These are phyloP conservation scores for Sparus aurata DNA, from an alignment of 2,797 vertebrate species.

Conservation along the genomic window DNA sequence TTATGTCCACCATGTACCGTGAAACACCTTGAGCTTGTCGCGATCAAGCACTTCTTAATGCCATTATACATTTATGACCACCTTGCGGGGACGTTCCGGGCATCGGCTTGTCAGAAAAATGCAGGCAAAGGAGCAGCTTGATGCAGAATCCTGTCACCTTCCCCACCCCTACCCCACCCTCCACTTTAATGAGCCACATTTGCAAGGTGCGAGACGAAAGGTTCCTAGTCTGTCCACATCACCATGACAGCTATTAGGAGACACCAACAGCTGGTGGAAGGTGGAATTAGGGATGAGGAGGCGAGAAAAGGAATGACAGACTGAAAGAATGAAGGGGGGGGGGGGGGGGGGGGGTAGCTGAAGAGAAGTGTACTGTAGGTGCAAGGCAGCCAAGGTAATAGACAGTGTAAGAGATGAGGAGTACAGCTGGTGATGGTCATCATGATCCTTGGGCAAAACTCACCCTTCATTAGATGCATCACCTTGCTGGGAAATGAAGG, in stretches of 20 bases:
- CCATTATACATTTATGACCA: constrained; percentile 77
- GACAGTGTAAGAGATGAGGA: constrained; percentile 43
- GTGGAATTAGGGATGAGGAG: constrained; percentile 64
- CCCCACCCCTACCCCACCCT: constrained; percentile 56
- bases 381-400: constrained; percentile 15
- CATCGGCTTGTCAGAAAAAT: constrained; percentile 68
- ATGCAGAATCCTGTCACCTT: constrained; percentile 63
- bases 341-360: not conserved
- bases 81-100: constrained; percentile 67
- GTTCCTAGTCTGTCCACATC: constrained; percentile 66
- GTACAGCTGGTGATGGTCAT: constrained; percentile 53
- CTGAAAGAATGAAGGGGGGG: constrained; percentile 41
- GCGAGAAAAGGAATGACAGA: constrained; percentile 56
- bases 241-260: constrained; percentile 78
- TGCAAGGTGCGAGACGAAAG: constrained; percentile 74
- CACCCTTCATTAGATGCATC: constrained; percentile 61
- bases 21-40: constrained; percentile 72
- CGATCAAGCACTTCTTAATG: constrained; percentile 63
- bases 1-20: constrained; percentile 70
- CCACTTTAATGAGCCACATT: constrained; percentile 82
- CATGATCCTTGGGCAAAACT: constrained; percentile 55
- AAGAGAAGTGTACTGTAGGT: constrained; percentile 12
- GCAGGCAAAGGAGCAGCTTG: constrained; percentile 65
- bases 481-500: constrained; percentile 56
- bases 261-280: constrained; percentile 79